A percentile compares a stretch with the other conserved stretches of the same genome.
These are phyloP conservation scores for Bemisia tabaci DNA, from an alignment of 1,140 invertebrate species.

Conservation along the genomic window DNA sequence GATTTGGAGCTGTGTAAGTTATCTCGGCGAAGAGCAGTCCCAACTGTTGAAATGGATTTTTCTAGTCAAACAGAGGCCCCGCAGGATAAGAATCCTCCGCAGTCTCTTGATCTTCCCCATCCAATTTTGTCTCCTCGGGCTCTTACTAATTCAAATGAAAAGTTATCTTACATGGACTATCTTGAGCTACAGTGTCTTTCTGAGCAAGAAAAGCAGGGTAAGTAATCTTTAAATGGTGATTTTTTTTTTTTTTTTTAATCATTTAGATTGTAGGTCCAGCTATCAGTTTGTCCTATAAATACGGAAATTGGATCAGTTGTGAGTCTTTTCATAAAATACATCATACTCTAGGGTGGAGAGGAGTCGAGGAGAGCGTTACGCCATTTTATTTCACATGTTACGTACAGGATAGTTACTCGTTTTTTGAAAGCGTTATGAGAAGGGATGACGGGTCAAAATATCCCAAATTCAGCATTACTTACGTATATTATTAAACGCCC, in stretches of 20 bases:
- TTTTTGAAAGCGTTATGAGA: too few relatives aligned
- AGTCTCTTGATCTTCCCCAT: constrained; percentile 14
- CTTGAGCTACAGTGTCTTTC: constrained; percentile 2
- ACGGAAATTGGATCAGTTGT: too few relatives aligned
- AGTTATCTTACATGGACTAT: constrained; percentile 7
- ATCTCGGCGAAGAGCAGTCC: constrained; percentile 25
- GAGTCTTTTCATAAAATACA: too few relatives aligned
- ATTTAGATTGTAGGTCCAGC: constrained; percentile 2
- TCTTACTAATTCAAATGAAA: constrained; percentile 4
- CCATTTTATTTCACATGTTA: too few relatives aligned
- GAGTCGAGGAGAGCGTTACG: too few relatives aligned
- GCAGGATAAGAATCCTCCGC: neutral
- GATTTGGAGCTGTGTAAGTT: constrained; percentile 23
- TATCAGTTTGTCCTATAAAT: too few relatives aligned
- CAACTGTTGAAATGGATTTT: constrained; percentile 27
- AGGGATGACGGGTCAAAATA: too few relatives aligned
- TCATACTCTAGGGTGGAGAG: too few relatives aligned
- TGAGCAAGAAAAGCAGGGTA: constrained; percentile 7
- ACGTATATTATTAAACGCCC: too few relatives aligned
- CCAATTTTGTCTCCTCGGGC: constrained; percentile 10
- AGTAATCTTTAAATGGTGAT: too few relatives aligned
- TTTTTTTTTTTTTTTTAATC: constrained; percentile 20
- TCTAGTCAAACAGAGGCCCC: constrained; percentile 19
- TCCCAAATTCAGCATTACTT: too few relatives aligned
- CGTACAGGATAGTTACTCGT: too few relatives aligned